Conservation (phyloP, 1,140 invertebrate species). For the Dreissena rostriformis region DNA sequence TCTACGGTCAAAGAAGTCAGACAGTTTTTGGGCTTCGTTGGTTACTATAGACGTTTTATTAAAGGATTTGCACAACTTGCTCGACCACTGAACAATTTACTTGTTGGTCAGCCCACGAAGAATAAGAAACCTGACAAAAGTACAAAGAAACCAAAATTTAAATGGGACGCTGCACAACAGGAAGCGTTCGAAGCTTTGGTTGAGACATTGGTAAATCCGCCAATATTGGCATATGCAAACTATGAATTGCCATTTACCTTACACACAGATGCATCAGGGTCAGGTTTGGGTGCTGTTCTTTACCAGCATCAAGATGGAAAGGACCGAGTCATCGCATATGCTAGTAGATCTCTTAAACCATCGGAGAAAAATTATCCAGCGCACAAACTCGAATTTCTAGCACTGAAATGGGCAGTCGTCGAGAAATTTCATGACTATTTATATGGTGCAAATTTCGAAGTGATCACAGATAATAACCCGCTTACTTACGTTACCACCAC, state of each 20-base stretch:
- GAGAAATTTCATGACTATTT: constrained; percentile 52
- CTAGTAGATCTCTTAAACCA: constrained; percentile 22
- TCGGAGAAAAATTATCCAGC: constrained; percentile 45
- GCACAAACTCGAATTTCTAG: no score
- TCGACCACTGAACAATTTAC: constrained; percentile 6
- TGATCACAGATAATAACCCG: constrained; percentile 42
- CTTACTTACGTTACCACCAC: no score
- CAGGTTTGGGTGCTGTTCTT: constrained; percentile 69
- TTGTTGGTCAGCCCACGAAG: neutral
- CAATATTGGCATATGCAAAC: constrained; percentile 59
- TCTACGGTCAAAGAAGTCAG: neutral
- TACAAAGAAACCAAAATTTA: neutral
- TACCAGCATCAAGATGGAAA: constrained; percentile 62
- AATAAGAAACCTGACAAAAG: constrained; percentile 17
- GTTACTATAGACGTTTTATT: constrained; percentile 14
- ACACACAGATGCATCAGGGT: no score
- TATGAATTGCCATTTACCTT: no score
- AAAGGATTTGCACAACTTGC: neutral
- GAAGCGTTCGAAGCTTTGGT: no score
- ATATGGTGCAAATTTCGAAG: constrained; percentile 34
- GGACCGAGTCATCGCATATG: constrained; percentile 57
- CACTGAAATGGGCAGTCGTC: constrained; percentile 29
- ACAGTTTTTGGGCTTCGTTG: neutral
- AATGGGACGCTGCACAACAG: constrained; percentile 22
- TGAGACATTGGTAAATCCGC: constrained; percentile 39